phyloP scores from a whole-genome alignment of 64 coral and sea anemone species.

The Hydrozoanthus tunicans region DNA sequence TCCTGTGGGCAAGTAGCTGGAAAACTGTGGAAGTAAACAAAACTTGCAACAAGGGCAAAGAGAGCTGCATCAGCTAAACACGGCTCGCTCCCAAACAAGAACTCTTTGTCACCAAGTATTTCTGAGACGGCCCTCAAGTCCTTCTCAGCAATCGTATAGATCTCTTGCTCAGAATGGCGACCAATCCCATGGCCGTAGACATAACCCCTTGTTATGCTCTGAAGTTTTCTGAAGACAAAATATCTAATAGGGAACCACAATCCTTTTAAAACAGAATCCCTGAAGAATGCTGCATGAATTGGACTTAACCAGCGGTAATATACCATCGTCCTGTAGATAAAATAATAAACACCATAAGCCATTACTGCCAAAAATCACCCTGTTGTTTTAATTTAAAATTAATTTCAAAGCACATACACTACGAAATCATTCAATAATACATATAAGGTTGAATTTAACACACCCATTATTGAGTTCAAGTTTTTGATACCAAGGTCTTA shows the following conservation, averaged over 20 bases:
- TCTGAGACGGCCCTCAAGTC: constrained; percentile 6
- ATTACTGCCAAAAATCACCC: too few relatives aligned
- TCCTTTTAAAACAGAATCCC: not conserved
- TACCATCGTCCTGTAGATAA: constrained; percentile 8
- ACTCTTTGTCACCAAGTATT: constrained; percentile 18
- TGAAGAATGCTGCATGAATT: not conserved
- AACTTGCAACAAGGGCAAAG: constrained; percentile 26
- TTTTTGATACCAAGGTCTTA: too few relatives aligned
- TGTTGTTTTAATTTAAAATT: not conserved
- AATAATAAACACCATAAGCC: not conserved
- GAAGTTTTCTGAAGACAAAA: not conserved
- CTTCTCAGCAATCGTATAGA: constrained; percentile 18
- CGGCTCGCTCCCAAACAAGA: constrained; percentile 16
- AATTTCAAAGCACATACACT: not conserved
- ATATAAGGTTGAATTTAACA: too few relatives aligned
- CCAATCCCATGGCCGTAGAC: constrained; percentile 24
- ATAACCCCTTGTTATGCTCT: not conserved
- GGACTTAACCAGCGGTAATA: constrained; percentile 9
- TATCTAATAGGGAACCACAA: constrained; percentile 5
- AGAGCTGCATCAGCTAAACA: constrained; percentile 22
- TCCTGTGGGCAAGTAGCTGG: constrained; percentile 34
- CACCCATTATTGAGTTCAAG: too few relatives aligned
- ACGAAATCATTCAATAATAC: too few relatives aligned
- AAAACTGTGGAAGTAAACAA: not conserved
- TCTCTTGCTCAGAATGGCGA: constrained; percentile 34